These are phyloP conservation scores for Drosophila lacicola DNA, from an alignment of 2,888 invertebrate genomes.

Conservation along the genomic window DNA sequence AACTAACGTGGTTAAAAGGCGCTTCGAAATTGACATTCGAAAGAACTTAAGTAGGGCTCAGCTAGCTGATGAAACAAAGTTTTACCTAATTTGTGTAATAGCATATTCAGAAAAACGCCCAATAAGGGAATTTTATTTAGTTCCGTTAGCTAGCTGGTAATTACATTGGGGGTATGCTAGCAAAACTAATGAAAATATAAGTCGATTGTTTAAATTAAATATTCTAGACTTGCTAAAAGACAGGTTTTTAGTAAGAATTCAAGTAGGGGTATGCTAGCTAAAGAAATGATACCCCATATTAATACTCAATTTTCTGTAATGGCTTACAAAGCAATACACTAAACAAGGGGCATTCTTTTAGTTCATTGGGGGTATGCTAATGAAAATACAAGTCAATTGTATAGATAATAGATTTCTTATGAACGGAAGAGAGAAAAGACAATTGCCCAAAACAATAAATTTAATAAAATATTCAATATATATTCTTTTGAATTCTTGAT, in stretches of 20 bases:
- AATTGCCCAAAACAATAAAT: too few species aligned
- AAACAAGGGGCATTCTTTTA: not conserved
- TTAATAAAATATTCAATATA: too few species aligned
- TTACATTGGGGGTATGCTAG: not conserved
- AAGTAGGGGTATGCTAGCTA: not conserved
- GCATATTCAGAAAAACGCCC: not conserved
- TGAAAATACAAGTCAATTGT: too few species aligned
- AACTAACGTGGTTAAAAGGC: conserved; percentile 7
- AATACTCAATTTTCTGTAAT: not conserved
- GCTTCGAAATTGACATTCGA: not conserved
- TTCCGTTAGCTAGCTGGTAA: not conserved
- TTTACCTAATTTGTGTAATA: conserved; percentile 1
- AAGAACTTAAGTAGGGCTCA: not conserved
- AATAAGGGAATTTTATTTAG: not conserved
- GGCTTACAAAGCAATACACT: not conserved
- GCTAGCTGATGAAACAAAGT: not conserved
- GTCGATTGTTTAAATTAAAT: too few species aligned
- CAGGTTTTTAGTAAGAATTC: too few species aligned
- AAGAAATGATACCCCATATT: not conserved
- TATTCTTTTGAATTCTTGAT: not conserved
- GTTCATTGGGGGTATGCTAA: not conserved
- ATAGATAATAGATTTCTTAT: too few species aligned
- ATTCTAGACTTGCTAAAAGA: too few species aligned
- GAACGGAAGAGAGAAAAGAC: too few species aligned
- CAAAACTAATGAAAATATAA: too few species aligned